Evolutionary conservation across 2,888 invertebrate species (phyloP).

Genomic region (Miltochrista miniata): DNA sequence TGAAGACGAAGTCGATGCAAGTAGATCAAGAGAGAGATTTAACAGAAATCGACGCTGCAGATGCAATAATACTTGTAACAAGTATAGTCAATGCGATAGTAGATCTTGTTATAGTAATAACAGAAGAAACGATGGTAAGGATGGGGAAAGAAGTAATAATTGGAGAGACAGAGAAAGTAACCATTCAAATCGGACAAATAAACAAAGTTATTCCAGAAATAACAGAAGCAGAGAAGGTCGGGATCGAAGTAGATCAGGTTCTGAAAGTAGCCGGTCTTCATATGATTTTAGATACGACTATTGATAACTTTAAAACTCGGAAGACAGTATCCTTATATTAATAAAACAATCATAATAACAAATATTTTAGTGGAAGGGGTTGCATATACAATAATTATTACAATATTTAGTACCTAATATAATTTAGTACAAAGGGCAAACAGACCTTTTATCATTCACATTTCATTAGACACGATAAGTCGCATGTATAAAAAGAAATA

Average conservation of each 20-base stretch:
- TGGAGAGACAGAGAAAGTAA: constrained; percentile 7
- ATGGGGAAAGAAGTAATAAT: background rate
- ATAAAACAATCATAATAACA: constrained; percentile 1
- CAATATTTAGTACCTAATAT: too few relatives aligned
- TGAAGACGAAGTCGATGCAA: constrained; percentile 12
- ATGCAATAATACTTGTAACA: constrained; percentile 8
- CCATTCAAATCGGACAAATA: constrained; percentile 16
- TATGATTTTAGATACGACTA: constrained; percentile 58
- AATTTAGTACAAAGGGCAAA: too few relatives aligned
- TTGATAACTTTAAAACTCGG: constrained; percentile 21
- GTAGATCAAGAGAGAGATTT: constrained; percentile 18
- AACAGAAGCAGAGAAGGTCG: background rate
- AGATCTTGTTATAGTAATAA: background rate
- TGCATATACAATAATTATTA: too few relatives aligned
- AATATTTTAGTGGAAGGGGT: too few relatives aligned
- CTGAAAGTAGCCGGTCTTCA: constrained; percentile 31
- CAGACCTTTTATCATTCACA: too few relatives aligned
- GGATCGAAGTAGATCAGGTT: background rate
- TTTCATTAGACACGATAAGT: too few relatives aligned
- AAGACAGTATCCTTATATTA: background rate
- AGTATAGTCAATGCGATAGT: constrained; percentile 1
- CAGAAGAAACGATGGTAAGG: background rate
- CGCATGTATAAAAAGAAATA: too few relatives aligned
- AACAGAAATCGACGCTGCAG: constrained; percentile 13
- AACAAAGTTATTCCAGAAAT: background rate